Base-by-base conservation (phyloP, 2,113 vertebrate genomes). In the Halcyon senegalensis region DNA sequence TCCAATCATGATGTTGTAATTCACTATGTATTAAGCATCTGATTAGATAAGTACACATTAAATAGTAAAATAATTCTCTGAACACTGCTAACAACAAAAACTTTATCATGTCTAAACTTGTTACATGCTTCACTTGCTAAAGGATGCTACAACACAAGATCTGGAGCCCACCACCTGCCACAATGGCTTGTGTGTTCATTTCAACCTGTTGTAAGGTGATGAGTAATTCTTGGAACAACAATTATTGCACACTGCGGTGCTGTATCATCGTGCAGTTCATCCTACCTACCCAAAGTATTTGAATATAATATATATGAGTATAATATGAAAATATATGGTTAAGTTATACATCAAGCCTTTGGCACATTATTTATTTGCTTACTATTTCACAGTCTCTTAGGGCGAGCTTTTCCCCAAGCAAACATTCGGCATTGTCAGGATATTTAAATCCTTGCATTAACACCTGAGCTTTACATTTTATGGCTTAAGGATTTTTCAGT, bases 1-100 rank as follows among this genome's bases (percentile, higher is more conserved):
- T 55, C 59, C 76, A 60, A 73, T 25, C 35, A 11, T 4, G 2
- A 30, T 12, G 11, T 1, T 33, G 31, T 19, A 68, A 83, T 35
- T 93, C 21, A 27, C 27, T 16, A 17, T 20, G 8, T 20, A 30
- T 60, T 30, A 48, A 56, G 25, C 5, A 9, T 5, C 18, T 9
- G 4, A 35, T 12, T 33, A 46, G 9, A 28, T 5, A 37, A 1
- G 0, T 31, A 23, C 2, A 33, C 12, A 41, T 21, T 13, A 83
- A 31, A 63, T 0, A 53, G 33, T 7, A 33, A 77, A 91, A 88
- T 30, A 46, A 51, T 41, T 64, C n/a, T 66, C 31, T 59, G 6
- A 87, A 23, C 31, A 3, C 13, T 72, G 43, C 56, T 37, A 72
- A 28, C 14, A 53, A 59, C 28, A 46, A 66, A 41, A 25, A 27